Evolutionary conservation across 2,113 vertebrate genomes (phyloP), one percentile per base, ranked within the genome.

Genomic region (Phalacrocorax aristotelis): DNA sequence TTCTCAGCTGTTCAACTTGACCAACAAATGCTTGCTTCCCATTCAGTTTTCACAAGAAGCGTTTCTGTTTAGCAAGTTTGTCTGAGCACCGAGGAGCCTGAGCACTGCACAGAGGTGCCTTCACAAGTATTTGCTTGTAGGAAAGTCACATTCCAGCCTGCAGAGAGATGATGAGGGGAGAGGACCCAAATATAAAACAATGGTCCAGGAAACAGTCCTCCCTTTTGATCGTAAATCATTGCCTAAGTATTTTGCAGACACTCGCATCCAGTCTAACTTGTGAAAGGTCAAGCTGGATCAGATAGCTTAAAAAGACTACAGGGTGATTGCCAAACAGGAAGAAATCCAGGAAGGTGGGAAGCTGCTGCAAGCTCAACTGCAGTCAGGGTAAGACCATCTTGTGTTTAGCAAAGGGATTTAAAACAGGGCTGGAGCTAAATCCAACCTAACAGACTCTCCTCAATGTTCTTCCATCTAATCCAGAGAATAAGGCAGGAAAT

Each of bases 231-330:
- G 3, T 60, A 88, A 82, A 90, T 82, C 65, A 55, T 7, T 91
- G 77, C 66, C 79, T 40, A 27, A 82, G 65, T 48, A 36, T 84
- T 89, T 60, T 87, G 29, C 66, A 89, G 61, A 40, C 76, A 69
- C 30, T 95, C 75, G 34, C 10, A 83, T 55, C 66, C 83, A 74
- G 42, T 64, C 52, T 64, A 61, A 71, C 46, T 62, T 74, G 88
- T 90, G 88, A 94, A 92, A 92, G 86, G 90, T 96, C 87, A 93
- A 29, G 49, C 65, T 86, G 94, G 91, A 97, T 94, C 75, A 83
- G 90, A 44, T 38, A 91, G 42, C 74, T 79, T 25, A 64, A 90
- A 90, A 96, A 81, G 87, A 85, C 88, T 87, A 75, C 58, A 94
- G 90, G 46, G 65, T 60, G 42, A 57, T 27, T 93, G 76, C 77